Evolutionary conservation across 1,140 invertebrate species (phyloP).

Genomic region (Euwallacea fornicatus): DNA sequence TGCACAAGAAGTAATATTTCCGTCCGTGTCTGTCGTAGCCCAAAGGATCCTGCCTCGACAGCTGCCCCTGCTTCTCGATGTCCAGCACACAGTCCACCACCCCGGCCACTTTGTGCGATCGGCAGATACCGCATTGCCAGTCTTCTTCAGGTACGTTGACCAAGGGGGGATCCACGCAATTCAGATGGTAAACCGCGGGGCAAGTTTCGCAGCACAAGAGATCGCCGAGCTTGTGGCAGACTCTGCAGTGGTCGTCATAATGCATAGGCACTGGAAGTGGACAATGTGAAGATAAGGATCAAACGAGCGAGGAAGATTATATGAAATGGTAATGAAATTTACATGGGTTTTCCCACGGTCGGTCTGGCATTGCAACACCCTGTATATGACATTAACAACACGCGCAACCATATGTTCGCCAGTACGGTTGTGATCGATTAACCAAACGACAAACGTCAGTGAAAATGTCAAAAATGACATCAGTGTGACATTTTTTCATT

Average conservation of each 20-base stretch:
- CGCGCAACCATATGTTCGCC: no score
- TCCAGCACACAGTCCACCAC: conserved; percentile 91
- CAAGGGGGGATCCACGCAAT: conserved; percentile 92
- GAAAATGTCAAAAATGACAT: no score
- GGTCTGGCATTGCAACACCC: no score
- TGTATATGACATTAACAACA: no score
- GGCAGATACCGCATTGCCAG: conserved; percentile 93
- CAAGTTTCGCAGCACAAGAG: conserved; percentile 96
- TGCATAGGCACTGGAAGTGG: conserved; percentile 75
- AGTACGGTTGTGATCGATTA: no score
- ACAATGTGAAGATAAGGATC: no score
- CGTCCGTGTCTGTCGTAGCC: conserved; percentile 93
- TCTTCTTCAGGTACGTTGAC: conserved; percentile 93
- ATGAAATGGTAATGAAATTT: no score
- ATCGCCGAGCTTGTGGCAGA: conserved; percentile 93
- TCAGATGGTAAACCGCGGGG: conserved; percentile 93
- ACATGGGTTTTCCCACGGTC: no score
- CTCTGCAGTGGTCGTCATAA: conserved; percentile 94
- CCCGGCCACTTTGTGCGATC: conserved; percentile 85
- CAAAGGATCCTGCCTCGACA: conserved; percentile 89
- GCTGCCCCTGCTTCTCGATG: conserved; percentile 86
- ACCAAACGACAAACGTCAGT: no score
- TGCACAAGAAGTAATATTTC: conserved; percentile 94
- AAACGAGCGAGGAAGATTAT: no score
- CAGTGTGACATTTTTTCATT: no score